Conservation (phyloP, 53 echinoderm and acorn worm species). For the Luidia sarsii region DNA sequence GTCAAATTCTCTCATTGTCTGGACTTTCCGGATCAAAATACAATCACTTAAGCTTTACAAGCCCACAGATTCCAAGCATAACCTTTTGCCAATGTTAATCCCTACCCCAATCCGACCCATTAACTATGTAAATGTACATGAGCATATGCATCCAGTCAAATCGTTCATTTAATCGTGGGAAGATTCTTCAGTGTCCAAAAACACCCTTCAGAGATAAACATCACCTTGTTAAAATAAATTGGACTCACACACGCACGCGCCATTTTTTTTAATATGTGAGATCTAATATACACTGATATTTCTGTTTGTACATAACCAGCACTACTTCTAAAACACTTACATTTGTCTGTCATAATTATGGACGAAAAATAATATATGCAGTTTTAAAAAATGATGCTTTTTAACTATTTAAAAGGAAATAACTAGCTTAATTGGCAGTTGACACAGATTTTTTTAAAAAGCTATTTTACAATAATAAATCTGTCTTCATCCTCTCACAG, state of each 20-base stretch:
- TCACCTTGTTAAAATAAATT: conserved; percentile 10
- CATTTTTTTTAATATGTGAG: neutral
- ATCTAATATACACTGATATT: conserved; percentile 34
- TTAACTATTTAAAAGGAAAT: conserved; percentile 9
- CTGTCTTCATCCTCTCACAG: neutral
- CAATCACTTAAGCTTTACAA: too few relatives aligned
- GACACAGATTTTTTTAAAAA: conserved; percentile 1
- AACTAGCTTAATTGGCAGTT: conserved; percentile 17
- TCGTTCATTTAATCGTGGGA: too few relatives aligned
- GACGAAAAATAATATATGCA: conserved; percentile 22
- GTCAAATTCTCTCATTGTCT: too few relatives aligned
- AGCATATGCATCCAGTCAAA: too few relatives aligned
- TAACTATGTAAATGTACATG: too few relatives aligned
- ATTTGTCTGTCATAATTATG: neutral
- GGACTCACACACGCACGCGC: conserved; percentile 46
- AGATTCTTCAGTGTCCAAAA: too few relatives aligned
- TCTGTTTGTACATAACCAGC: neutral
- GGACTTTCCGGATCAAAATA: too few relatives aligned
- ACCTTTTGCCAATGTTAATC: too few relatives aligned
- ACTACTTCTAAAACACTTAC: conserved; percentile 30
- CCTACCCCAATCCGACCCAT: too few relatives aligned
- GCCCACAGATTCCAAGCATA: too few relatives aligned
- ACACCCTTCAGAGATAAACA: conserved; percentile 38
- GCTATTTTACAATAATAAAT: conserved; percentile 41
- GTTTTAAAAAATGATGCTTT: conserved; percentile 18